Percentiles rank a stretch among this genome's conserved stretches.
Evolutionary conservation across 2,888 invertebrate species (phyloP).

Genomic region (Tetragonisca angustula): DNA sequence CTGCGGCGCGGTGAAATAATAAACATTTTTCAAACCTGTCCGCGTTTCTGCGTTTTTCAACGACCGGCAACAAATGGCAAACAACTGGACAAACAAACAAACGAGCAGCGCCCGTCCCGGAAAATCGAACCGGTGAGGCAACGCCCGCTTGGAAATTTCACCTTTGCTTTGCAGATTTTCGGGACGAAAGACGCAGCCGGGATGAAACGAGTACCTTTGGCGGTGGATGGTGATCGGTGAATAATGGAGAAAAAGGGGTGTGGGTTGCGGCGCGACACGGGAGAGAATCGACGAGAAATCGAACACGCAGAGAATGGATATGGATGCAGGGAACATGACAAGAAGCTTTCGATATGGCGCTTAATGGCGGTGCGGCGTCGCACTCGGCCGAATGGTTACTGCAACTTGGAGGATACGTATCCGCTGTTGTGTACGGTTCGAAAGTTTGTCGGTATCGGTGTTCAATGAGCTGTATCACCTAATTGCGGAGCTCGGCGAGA

Average conservation of each 20-base stretch:
- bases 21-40: slow-evolving; percentile 26
- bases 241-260: not conserved
- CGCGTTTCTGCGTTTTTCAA: not conserved
- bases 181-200: not conserved
- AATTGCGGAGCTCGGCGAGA: slow-evolving; percentile 49
- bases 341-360: slow-evolving; percentile 51
- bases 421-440: slow-evolving; percentile 39
- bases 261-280: not conserved
- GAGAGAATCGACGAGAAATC: slow-evolving; percentile 32
- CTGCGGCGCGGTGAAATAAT: slow-evolving; percentile 15
- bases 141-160: not conserved
- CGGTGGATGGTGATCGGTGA: not conserved
- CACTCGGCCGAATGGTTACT: slow-evolving; percentile 31
- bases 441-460: slow-evolving; percentile 57
- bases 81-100: too few species aligned
- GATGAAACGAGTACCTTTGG: not conserved
- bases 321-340: slow-evolving; percentile 33
- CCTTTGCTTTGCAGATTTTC: not conserved
- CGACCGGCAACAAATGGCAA: not conserved
- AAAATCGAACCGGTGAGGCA: not conserved
- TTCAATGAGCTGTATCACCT: slow-evolving; percentile 58
- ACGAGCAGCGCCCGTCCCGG: not conserved
- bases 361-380: slow-evolving; percentile 40
- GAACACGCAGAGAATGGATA: not conserved
- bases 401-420: slow-evolving; percentile 40